phyloP scores from a whole-genome alignment of 1,140 invertebrate species.

The Thrips palmi region DNA sequence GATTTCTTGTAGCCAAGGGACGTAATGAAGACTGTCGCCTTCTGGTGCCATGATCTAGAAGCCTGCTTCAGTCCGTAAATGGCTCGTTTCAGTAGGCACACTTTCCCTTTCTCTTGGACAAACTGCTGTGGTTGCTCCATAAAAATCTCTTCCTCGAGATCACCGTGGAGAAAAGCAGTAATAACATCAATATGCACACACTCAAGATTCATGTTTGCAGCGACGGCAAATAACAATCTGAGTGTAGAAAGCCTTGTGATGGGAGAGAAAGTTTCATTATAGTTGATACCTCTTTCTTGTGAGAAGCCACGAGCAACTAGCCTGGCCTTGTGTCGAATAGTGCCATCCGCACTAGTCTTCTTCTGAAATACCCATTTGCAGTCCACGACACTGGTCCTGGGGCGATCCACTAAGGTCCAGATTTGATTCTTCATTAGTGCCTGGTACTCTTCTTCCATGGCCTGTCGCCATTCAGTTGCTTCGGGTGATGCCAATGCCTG shows the following conservation, averaged over 20 bases:
- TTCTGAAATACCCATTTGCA: slow-evolving; percentile 23
- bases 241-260: slow-evolving; percentile 20
- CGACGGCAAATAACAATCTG: slow-evolving; percentile 21
- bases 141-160: slow-evolving; percentile 19
- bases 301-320: slow-evolving; percentile 22
- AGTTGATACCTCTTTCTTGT: slow-evolving; percentile 21
- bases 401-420: slow-evolving; percentile 21
- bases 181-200: slow-evolving; percentile 22
- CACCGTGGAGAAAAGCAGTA: slow-evolving; percentile 25
- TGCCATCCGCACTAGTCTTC: slow-evolving; percentile 18
- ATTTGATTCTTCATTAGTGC: slow-evolving; percentile 14
- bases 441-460: slow-evolving; percentile 13
- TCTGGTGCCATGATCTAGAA: too few species aligned
- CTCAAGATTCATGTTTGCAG: slow-evolving; percentile 19
- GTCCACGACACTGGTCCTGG: slow-evolving; percentile 16
- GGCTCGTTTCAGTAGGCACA: too few species aligned
- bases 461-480: slow-evolving; percentile 8
- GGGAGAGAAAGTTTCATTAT: slow-evolving; percentile 22
- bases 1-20: too few species aligned
- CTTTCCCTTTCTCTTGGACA: slow-evolving; percentile 16
- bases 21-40: too few species aligned
- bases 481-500: slow-evolving; percentile 11
- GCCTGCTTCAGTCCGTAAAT: too few species aligned
- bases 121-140: slow-evolving; percentile 9
- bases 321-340: slow-evolving; percentile 23